A percentile compares a stretch with the other conserved stretches of the same genome.
Evolutionary conservation across 2,113 vertebrate species (phyloP).

Genomic region (Myrmecophaga tridactyla): DNA sequence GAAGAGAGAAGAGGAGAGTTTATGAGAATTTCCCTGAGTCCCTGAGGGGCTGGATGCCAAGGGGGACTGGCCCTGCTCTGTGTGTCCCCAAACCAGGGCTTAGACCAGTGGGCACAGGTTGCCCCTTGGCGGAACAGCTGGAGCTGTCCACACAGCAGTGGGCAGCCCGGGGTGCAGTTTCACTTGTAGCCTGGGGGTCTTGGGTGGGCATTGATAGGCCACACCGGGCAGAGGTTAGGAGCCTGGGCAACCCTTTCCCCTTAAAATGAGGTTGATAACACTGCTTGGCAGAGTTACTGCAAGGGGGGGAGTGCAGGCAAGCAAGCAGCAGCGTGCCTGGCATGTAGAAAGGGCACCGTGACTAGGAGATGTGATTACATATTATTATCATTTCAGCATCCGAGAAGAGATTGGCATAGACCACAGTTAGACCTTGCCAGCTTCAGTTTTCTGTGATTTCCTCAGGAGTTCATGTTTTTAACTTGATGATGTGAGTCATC

Average conservation of each 20-base stretch:
- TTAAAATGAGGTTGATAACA: not conserved
- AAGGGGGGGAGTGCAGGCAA: not conserved
- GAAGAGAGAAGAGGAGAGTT: not conserved
- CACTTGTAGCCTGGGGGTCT: not conserved
- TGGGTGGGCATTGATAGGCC: not conserved
- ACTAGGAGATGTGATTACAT: not conserved
- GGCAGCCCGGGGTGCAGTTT: not conserved
- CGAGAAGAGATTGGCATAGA: not conserved
- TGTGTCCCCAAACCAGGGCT: not conserved
- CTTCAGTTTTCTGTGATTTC: not conserved
- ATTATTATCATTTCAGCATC: not conserved
- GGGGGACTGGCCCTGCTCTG: not conserved
- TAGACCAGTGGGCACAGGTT: not conserved
- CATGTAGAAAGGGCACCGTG: accelerated
- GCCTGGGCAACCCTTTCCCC: not conserved
- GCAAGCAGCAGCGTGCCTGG: not conserved
- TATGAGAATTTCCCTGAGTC: not conserved
- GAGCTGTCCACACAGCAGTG: not conserved
- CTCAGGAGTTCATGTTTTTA: not conserved
- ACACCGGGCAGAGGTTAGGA: not conserved
- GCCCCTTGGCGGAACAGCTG: not conserved
- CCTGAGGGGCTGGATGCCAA: not conserved
- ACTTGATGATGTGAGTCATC: not conserved
- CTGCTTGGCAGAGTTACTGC: not conserved
- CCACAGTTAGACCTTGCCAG: not conserved